Base-by-base conservation (phyloP, 2,113 vertebrate species). In the Platysteira castanea region DNA sequence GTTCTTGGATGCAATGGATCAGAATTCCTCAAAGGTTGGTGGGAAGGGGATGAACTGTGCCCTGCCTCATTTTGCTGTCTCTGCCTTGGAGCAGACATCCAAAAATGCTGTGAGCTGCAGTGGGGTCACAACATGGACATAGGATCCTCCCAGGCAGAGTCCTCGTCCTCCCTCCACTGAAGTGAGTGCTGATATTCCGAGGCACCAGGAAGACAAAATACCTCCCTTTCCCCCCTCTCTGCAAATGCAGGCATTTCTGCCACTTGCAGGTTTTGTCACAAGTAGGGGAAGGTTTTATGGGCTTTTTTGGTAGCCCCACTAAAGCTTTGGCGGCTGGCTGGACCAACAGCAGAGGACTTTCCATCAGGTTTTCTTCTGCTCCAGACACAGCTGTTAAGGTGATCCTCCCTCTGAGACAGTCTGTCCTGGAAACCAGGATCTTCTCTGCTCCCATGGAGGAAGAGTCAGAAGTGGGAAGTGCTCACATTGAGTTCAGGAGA, bases 101-200 rank as follows among this genome's bases (percentile, higher is more conserved):
- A 31, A 13, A 89, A 87, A 39, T 49, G 56, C 73, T 56, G 60
- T 64, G 52, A 60, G 26, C 73, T 87, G 65, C 60, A 77, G 53
- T 0, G 0, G 28, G 37, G 31, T 91, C 60, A 33, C 15, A 26
- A 1, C 28, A 2, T 6, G 49, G 74, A 14, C 31, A 2, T 1
- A 11, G 46, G 22, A 69, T 46, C 63, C 26, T 94, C 9, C 59
- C 39, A 74, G 68, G 33, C 64, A 61, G 39, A 64, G 50, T 30
- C 63, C 27, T 63, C 17, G 4, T 44, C 41, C 44, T 65, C 9
- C 19, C 33, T 79, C 7, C 15, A 2, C 44, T 59, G 46, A 53
- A 63, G 20, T 26, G 33, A n/a, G 17, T 67, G 39, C 56, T 59
- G 64, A 11, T 61, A 12, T 59, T 74, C n/a, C 47, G 42, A 70